Conservation (phyloP, 1,140 invertebrate genomes). For the Drosophila takahashii region DNA sequence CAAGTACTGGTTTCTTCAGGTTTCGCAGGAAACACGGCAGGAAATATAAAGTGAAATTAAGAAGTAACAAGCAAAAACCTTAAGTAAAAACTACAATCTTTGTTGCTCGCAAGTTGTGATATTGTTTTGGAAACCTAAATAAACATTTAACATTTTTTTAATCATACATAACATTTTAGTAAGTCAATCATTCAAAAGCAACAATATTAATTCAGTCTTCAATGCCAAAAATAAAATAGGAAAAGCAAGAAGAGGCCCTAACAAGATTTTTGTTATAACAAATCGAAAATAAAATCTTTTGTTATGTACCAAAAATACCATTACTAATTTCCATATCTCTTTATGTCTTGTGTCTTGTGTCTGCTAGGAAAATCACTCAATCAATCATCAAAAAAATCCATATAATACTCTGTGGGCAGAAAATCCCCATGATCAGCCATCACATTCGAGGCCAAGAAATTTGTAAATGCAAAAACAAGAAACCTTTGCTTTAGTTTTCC, state of each 20-base stretch:
- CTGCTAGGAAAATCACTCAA: slow-evolving; percentile 15
- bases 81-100: too few species aligned
- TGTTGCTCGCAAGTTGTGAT: too few species aligned
- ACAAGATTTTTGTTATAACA: background rate
- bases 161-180: background rate
- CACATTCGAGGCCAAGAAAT: slow-evolving; percentile 16
- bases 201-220: background rate
- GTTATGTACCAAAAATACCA: background rate
- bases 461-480: slow-evolving; percentile 2
- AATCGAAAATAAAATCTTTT: background rate
- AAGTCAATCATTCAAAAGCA: background rate
- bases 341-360: background rate
- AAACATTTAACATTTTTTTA: too few species aligned
- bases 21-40: background rate
- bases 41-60: background rate
- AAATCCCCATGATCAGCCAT: slow-evolving; percentile 1
- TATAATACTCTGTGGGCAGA: background rate
- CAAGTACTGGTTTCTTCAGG: too few species aligned
- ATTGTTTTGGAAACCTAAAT: too few species aligned
- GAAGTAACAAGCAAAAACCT: too few species aligned
- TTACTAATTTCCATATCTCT: slow-evolving; percentile 8
- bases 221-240: background rate
- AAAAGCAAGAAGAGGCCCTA: background rate
- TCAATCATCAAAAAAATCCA: slow-evolving; percentile 3
- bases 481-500: background rate